Evolutionary conservation across 2,113 vertebrate genomes (phyloP).

Genomic region (Calidris pygmaea): DNA sequence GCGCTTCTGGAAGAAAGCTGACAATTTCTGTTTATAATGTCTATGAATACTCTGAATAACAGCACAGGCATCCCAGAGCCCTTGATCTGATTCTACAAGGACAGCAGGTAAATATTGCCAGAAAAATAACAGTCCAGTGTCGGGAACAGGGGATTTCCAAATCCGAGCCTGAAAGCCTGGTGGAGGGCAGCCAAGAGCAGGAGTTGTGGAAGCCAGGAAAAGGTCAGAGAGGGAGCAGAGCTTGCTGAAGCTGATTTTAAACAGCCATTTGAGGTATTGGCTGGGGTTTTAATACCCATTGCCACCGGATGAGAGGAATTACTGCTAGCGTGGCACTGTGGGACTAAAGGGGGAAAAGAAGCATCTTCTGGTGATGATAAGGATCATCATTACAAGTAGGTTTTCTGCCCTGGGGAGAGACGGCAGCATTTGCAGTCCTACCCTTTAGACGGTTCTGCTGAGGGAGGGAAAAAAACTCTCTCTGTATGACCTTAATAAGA

Average conservation of each 20-base stretch:
- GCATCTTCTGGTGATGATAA: background rate
- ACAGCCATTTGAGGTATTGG: background rate
- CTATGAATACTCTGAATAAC: background rate
- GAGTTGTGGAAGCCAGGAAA: background rate
- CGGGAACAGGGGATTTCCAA: slow-evolving; percentile 16
- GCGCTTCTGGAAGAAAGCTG: background rate
- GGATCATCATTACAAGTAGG: background rate
- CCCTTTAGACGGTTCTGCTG: accelerated
- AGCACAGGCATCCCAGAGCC: background rate
- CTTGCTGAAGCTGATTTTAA: background rate
- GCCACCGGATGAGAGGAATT: background rate
- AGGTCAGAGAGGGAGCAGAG: background rate
- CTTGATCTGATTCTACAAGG: background rate
- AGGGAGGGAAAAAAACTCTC: background rate
- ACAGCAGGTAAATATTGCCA: background rate
- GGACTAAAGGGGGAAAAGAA: background rate
- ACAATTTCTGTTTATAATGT: background rate
- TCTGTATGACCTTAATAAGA: background rate
- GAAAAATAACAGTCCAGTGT: background rate
- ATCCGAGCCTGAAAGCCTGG: background rate
- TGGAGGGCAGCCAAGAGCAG: background rate
- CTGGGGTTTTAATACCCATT: background rate
- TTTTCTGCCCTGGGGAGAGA: background rate
- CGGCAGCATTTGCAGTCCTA: background rate
- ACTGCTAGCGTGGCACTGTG: background rate